These are phyloP conservation scores for Actinernus sp. DNA, from an alignment of 92 coral and sea anemone genomes.

Conservation along the genomic window DNA sequence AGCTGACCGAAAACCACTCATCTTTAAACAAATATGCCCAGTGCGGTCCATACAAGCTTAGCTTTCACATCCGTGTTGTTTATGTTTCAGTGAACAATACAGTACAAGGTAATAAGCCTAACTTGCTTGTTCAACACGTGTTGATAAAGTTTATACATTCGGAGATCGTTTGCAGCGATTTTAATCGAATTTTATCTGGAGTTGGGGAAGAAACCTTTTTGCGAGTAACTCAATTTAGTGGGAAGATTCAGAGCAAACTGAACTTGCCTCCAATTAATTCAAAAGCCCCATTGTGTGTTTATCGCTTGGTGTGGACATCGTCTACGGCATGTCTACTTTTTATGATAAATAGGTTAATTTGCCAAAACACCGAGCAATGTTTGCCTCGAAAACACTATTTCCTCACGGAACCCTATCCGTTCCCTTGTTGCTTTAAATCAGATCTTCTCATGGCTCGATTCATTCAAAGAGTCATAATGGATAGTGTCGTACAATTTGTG, in stretches of 20 bases:
- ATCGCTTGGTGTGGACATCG: slow-evolving; percentile 83
- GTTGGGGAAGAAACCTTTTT: neutral
- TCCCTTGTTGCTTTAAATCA: no score
- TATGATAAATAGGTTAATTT: slow-evolving; percentile 85
- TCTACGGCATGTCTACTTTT: slow-evolving; percentile 90
- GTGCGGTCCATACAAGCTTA: slow-evolving; percentile 25
- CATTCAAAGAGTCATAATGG: no score
- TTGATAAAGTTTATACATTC: neutral
- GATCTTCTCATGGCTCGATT: no score
- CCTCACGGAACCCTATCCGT: slow-evolving; percentile 31
- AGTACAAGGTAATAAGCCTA: slow-evolving; percentile 68
- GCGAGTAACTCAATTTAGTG: neutral
- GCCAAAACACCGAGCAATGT: slow-evolving; percentile 36
- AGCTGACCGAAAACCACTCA: neutral
- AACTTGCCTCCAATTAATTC: slow-evolving; percentile 28
- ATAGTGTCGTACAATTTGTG: no score
- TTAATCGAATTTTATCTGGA: neutral
- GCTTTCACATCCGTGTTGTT: slow-evolving; percentile 75
- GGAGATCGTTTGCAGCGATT: slow-evolving; percentile 4
- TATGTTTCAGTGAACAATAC: slow-evolving; percentile 73
- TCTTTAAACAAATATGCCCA: slow-evolving; percentile 14
- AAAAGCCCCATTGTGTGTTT: slow-evolving; percentile 68
- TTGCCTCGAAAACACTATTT: slow-evolving; percentile 33
- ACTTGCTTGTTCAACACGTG: slow-evolving; percentile 60
- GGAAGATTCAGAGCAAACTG: slow-evolving; percentile 7